phyloP scores from a whole-genome alignment of 2,888 invertebrate genomes.

The Heliconius hortense region DNA sequence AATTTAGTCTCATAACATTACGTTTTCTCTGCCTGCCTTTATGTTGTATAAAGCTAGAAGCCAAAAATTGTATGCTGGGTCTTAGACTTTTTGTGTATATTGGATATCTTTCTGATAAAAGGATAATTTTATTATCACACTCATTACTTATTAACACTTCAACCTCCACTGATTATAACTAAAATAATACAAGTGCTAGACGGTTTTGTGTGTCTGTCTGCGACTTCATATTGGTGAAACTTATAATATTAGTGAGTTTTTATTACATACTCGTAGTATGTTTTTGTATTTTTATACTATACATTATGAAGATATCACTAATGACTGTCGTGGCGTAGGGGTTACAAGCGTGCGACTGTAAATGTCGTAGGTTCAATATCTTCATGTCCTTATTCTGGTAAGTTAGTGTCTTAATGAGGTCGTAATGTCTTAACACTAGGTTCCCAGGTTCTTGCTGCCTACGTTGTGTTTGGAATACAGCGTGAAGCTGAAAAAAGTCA shows the following conservation, averaged over 20 bases:
- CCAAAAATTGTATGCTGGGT: background rate
- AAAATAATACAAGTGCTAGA: background rate
- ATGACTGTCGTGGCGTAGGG: no score
- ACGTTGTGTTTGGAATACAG: background rate
- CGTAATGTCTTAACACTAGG: no score
- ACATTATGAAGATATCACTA: no score
- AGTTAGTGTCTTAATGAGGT: no score
- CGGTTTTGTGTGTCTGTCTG: background rate
- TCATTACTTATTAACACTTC: slow-evolving; percentile 15
- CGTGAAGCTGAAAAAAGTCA: background rate
- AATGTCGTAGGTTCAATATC: no score
- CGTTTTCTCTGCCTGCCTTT: background rate
- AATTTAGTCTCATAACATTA: no score
- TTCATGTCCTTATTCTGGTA: no score
- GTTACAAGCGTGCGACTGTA: no score
- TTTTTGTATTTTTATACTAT: no score
- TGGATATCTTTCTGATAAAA: slow-evolving; percentile 10
- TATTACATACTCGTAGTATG: no score
- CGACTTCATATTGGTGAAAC: background rate
- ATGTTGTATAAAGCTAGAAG: background rate
- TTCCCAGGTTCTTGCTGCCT: no score
- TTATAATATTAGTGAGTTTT: background rate
- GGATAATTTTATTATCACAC: slow-evolving; percentile 5
- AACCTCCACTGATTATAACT: background rate
- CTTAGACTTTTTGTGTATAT: slow-evolving; percentile 1